Conservation (phyloP, 1,140 invertebrate species). For the Megalopta genalis region DNA sequence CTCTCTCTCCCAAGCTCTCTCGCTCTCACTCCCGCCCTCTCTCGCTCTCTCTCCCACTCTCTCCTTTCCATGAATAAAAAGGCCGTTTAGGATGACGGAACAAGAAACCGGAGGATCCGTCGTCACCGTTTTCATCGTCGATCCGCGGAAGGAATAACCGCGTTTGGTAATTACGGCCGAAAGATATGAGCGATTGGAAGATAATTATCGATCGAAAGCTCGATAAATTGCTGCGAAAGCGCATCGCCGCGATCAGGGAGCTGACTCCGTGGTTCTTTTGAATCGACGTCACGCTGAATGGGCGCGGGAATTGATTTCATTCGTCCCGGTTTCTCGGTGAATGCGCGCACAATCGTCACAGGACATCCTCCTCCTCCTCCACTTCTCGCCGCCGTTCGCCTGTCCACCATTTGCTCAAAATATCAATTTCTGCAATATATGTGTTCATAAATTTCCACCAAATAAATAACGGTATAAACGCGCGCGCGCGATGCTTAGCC, state of each 20-base stretch:
- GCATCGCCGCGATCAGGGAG: constrained; percentile 2
- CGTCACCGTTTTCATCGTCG: too few species aligned
- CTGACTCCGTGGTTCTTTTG: neutral
- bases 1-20: too few species aligned
- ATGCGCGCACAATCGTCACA: neutral
- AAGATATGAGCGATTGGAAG: neutral
- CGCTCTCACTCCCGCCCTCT: too few species aligned
- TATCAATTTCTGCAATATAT: constrained; percentile 53
- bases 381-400: too few species aligned
- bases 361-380: neutral
- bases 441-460: constrained; percentile 41
- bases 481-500: constrained; percentile 21
- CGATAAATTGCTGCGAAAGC: constrained; percentile 33
- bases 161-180: neutral
- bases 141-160: neutral
- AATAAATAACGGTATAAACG: constrained; percentile 38
- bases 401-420: constrained; percentile 7
- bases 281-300: constrained; percentile 26
- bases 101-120: too few species aligned
- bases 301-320: constrained; percentile 49
- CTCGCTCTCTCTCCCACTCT: too few species aligned
- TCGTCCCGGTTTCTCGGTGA: constrained; percentile 20
- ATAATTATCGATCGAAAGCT: neutral
- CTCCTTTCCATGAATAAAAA: too few species aligned
- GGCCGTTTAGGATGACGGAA: too few species aligned